These are phyloP conservation scores for Oreortyx pictus DNA, from an alignment of 2,797 vertebrate species.

Conservation along the genomic window DNA sequence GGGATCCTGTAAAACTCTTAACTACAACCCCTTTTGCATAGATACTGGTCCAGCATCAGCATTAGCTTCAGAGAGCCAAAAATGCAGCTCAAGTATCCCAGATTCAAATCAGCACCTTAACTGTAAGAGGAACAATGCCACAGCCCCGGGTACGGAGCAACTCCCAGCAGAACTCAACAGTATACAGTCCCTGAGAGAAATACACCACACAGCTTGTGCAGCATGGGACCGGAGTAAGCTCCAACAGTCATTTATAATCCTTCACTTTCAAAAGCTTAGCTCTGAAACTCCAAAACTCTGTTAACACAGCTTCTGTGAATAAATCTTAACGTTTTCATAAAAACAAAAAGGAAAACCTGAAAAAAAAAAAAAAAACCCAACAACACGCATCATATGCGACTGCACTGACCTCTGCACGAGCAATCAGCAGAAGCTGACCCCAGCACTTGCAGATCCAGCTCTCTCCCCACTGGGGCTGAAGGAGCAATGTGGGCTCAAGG, in stretches of 20 bases:
- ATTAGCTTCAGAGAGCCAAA: not conserved
- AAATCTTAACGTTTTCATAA: accelerated
- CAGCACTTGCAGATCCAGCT: not conserved
- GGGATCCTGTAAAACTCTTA: not conserved
- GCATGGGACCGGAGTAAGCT: not conserved
- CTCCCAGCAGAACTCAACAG: not conserved
- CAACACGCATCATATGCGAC: accelerated
- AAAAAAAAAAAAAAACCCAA: not conserved
- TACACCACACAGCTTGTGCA: accelerated
- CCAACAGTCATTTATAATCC: not conserved
- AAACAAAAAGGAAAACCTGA: not conserved
- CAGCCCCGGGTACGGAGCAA: accelerated
- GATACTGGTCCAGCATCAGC: not conserved
- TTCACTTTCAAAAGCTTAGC: not conserved
- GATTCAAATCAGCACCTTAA: not conserved
- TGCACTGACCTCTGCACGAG: not conserved
- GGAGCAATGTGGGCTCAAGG: not conserved
- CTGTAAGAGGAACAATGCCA: accelerated
- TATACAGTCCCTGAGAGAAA: not conserved
- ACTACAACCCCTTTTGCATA: not conserved
- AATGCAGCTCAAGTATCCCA: not conserved
- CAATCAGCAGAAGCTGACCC: not conserved
- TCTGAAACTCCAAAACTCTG: not conserved
- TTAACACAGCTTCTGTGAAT: accelerated
- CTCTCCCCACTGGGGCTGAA: not conserved